Conservation (phyloP, 1,140 invertebrate genomes). For the Cherax quadricarinatus region DNA sequence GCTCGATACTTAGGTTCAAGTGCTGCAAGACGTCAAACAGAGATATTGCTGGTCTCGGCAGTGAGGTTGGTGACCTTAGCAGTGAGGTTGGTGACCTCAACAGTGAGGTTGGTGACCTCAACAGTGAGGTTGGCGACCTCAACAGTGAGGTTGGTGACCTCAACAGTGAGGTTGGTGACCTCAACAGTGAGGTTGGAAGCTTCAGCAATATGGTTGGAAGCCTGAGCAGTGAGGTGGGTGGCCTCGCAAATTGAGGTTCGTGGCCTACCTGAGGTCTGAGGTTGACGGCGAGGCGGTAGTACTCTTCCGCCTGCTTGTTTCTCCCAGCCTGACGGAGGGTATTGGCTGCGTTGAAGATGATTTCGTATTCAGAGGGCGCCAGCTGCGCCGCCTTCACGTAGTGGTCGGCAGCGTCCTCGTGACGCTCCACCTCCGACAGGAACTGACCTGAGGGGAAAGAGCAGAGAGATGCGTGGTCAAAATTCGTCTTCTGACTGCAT, state of each 20-base stretch:
- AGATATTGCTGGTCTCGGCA: neutral
- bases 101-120: neutral
- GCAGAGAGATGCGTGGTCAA: no score
- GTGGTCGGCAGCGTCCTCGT: conserved; percentile 88
- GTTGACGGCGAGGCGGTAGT: conserved; percentile 81
- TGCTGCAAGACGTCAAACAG: no score
- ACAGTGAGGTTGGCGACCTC: neutral
- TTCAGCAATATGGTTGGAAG: neutral
- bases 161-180: neutral
- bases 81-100: neutral
- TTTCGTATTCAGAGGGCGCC: conserved; percentile 87
- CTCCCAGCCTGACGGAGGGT: conserved; percentile 87
- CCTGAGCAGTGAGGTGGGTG: neutral
- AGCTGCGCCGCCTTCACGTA: conserved; percentile 87
- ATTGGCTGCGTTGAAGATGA: conserved; percentile 92
- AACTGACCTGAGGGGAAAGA: conserved; percentile 82
- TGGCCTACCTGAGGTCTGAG: conserved; percentile 72
- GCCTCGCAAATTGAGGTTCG: neutral
- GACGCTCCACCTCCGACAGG: conserved; percentile 85
- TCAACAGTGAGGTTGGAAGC: neutral
- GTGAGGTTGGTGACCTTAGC: neutral
- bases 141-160: neutral
- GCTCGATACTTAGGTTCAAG: no score
- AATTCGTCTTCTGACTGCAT: no score
- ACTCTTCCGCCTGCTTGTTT: conserved; percentile 88